Evolutionary conservation across 2,113 vertebrate species (phyloP).

Genomic region (Donacobius atricapilla): DNA sequence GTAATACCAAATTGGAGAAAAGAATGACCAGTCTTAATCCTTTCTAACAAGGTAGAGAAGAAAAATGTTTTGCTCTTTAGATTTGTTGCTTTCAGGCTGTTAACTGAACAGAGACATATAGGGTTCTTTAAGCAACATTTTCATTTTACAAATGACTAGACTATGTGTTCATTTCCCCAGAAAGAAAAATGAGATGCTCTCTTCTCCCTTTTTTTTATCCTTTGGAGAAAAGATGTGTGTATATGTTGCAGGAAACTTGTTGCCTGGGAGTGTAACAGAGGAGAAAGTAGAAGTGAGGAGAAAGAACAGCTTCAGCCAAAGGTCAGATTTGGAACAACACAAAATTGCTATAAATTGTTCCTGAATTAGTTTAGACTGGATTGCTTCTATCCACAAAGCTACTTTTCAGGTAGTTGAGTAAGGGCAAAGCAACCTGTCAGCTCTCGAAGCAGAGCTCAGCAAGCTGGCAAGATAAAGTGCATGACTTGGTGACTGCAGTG

Average conservation of each 20-base stretch:
- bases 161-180: not conserved
- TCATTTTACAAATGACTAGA: not conserved
- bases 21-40: not conserved
- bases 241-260: not conserved
- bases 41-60: not conserved
- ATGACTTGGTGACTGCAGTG: accelerated
- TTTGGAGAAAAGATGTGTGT: not conserved
- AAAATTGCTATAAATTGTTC: not conserved
- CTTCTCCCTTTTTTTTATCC: not conserved
- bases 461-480: not conserved
- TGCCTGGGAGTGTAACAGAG: not conserved
- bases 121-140: not conserved
- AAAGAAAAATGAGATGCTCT: not conserved
- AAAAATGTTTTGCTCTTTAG: not conserved
- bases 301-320: not conserved
- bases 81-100: not conserved
- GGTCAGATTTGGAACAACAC: not conserved
- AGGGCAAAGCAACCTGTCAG: not conserved
- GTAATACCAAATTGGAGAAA: not conserved
- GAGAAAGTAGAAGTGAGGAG: not conserved
- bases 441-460: not conserved
- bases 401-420: not conserved
- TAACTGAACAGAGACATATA: not conserved
- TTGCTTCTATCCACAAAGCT: not conserved
- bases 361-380: not conserved